These are phyloP conservation scores for Nephrotoma appendiculata DNA, from an alignment of 2,888 invertebrate species.

Conservation along the genomic window DNA sequence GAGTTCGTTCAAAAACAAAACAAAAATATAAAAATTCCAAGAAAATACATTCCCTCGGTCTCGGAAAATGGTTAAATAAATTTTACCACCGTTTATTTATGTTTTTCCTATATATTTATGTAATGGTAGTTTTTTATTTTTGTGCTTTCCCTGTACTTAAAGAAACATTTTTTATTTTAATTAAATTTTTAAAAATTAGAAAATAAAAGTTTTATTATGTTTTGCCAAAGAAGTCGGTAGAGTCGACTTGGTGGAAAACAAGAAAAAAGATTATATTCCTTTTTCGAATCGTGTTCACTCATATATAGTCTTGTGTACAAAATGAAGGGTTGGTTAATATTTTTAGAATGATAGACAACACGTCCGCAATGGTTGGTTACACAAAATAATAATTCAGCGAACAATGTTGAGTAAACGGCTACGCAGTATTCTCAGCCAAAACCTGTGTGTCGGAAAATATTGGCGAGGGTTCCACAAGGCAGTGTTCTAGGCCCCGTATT, in stretches of 20 bases:
- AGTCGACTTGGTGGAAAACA: background rate
- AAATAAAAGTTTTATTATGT: background rate
- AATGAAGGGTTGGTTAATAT: background rate
- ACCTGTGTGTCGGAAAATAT: too few relatives aligned
- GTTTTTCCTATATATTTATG: background rate
- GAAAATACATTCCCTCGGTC: background rate
- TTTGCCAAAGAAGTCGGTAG: background rate
- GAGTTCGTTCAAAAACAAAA: background rate
- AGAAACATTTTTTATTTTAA: background rate
- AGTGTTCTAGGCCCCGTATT: too few relatives aligned
- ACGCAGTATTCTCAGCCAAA: too few relatives aligned
- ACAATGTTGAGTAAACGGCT: too few relatives aligned
- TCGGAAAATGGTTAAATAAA: background rate
- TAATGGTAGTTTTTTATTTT: background rate
- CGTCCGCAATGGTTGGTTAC: too few relatives aligned
- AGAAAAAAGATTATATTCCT: background rate
- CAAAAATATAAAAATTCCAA: background rate
- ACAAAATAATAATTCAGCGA: too few relatives aligned
- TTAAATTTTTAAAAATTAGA: background rate
- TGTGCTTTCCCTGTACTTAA: background rate
- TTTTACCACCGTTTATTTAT: background rate
- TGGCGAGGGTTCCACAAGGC: too few relatives aligned
- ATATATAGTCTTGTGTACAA: background rate
- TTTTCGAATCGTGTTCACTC: background rate
- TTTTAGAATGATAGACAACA: too few relatives aligned